Percentiles rank a stretch among this genome's conserved stretches.
Conservation (phyloP, 1,140 invertebrate species). For the Drosophila lacertosa region DNA sequence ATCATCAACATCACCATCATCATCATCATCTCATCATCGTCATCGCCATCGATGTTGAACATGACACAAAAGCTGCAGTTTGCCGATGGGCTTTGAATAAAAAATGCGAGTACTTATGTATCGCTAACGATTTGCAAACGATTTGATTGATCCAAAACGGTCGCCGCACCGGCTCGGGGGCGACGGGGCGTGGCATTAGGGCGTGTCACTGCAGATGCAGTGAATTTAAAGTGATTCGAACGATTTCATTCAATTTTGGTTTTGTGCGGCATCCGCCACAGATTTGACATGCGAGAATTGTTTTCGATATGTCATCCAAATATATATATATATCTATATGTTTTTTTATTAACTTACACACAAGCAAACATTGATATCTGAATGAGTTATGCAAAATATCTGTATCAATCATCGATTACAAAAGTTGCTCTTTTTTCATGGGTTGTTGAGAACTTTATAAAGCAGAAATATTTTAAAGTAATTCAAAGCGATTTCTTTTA, state of each 20-base stretch:
- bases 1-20: conserved; percentile 13
- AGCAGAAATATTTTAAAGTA: too few relatives aligned
- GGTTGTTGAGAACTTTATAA: too few relatives aligned
- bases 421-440: background rate
- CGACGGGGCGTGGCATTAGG: conserved; percentile 16
- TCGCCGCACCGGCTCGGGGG: background rate
- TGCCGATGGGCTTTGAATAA: conserved; percentile 76
- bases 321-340: conserved; percentile 1
- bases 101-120: conserved; percentile 50
- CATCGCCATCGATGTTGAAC: conserved; percentile 57
- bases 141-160: conserved; percentile 53
- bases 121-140: conserved; percentile 64
- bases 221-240: conserved; percentile 45
- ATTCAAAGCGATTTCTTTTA: too few relatives aligned
- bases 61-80: conserved; percentile 80
- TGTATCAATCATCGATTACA: background rate
- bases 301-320: conserved; percentile 12
- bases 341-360: background rate
- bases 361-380: background rate
- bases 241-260: conserved; percentile 47
- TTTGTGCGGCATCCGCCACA: background rate
- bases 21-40: conserved; percentile 14
- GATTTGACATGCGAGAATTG: conserved; percentile 30
- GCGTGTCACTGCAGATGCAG: conserved; percentile 39
- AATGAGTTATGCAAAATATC: background rate